These are phyloP conservation scores for Elephantulus edwardii DNA, from an alignment of 2,113 vertebrate species.

Conservation along the genomic window DNA sequence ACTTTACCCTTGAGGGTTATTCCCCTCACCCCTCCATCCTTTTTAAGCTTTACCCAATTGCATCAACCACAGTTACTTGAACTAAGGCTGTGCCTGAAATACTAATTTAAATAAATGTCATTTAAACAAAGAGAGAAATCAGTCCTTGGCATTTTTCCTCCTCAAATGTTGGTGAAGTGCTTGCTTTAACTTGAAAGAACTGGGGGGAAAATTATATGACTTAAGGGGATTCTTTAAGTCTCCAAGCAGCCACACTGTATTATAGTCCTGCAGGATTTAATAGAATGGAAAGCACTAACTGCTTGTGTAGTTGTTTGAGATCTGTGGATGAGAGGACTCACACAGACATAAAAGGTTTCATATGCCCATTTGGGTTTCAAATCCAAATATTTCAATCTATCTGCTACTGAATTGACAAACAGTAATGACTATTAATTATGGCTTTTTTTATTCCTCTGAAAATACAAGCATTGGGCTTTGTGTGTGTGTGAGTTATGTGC, in stretches of 20 bases:
- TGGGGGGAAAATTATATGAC: neutral
- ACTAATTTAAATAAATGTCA: slow-evolving; percentile 32
- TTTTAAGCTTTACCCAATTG: neutral
- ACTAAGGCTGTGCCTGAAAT: neutral
- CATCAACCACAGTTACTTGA: neutral
- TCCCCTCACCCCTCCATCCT: no score
- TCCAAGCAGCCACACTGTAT: neutral
- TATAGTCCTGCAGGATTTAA: neutral
- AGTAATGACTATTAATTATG: neutral
- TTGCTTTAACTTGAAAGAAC: neutral
- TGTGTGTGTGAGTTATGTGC: no score
- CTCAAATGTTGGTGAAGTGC: neutral
- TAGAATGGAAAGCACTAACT: neutral
- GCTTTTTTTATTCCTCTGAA: no score
- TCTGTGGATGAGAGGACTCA: neutral
- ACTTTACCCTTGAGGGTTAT: neutral
- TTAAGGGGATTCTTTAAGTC: neutral
- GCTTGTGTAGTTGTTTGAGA: neutral
- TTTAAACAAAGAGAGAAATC: slow-evolving; percentile 32
- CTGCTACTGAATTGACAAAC: slow-evolving; percentile 5
- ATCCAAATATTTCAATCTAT: neutral
- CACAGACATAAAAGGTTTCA: slow-evolving; percentile 13
- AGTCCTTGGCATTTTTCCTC: neutral
- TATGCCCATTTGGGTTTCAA: neutral
- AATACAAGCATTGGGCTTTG: no score